Conservation (phyloP, 2,113 vertebrate species). For the Sylvilagus bachmani region DNA sequence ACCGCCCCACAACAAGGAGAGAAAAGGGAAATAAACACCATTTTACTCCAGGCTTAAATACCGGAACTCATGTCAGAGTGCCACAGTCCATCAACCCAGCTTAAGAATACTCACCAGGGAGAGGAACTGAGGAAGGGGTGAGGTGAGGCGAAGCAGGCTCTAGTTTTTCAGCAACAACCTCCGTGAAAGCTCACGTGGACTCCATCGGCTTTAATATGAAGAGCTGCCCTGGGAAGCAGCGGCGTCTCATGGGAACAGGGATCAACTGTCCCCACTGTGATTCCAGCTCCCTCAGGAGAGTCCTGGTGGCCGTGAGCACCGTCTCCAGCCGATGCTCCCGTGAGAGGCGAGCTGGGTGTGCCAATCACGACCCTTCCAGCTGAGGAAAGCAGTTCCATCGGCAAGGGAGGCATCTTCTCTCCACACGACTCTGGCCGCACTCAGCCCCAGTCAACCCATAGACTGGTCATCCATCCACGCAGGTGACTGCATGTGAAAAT, state of each 20-base stretch:
- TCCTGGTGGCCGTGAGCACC: background rate
- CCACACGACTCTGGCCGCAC: background rate
- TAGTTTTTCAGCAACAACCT: background rate
- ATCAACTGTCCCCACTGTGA: background rate
- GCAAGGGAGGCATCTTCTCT: background rate
- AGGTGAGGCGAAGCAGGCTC: background rate
- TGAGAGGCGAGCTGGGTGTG: background rate
- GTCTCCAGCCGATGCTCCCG: background rate
- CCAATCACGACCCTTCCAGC: background rate
- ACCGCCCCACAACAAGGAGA: background rate
- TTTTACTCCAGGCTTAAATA: background rate
- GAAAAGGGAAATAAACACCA: constrained; percentile 47
- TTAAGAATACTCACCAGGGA: background rate
- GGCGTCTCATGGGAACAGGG: background rate
- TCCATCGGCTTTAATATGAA: background rate
- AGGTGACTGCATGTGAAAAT: background rate
- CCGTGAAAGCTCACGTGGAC: background rate
- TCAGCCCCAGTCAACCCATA: background rate
- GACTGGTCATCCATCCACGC: background rate
- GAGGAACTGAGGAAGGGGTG: background rate
- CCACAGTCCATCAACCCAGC: background rate
- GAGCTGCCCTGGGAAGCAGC: background rate
- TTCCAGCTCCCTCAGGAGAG: background rate
- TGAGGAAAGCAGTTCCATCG: background rate
- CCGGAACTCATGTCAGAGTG: background rate